phyloP scores from a whole-genome alignment of 2,113 vertebrate species.

The Gasterosteus aculeatus region DNA sequence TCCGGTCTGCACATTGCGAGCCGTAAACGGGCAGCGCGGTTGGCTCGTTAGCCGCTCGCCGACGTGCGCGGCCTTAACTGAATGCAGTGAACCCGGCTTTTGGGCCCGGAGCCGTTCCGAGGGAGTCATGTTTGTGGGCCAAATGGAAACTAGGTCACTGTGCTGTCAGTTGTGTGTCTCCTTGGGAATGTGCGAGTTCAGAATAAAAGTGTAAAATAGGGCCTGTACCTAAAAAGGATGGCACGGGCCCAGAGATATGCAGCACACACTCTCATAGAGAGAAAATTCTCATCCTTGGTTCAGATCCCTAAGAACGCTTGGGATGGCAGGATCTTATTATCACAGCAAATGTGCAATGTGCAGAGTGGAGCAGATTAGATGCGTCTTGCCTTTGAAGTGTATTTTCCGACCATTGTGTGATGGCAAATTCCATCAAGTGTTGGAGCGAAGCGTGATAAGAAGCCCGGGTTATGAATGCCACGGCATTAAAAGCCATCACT shows the following conservation, averaged over 20 bases:
- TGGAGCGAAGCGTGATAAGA: constrained; percentile 68
- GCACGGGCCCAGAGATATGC: constrained; percentile 66
- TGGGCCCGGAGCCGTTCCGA: constrained; percentile 63
- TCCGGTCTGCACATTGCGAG: constrained; percentile 10
- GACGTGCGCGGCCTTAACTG: constrained; percentile 64
- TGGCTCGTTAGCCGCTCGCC: constrained; percentile 17
- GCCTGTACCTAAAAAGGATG: constrained; percentile 80
- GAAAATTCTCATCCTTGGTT: constrained; percentile 72
- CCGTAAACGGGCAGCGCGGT: constrained; percentile 19
- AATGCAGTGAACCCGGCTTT: constrained; percentile 67
- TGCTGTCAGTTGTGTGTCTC: constrained; percentile 57
- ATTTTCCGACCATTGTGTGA: constrained; percentile 74
- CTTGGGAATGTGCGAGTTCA: constrained; percentile 37
- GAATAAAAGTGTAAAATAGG: constrained; percentile 74
- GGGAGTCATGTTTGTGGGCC: constrained; percentile 79
- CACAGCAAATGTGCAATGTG: constrained; percentile 72
- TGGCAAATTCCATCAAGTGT: constrained; percentile 78
- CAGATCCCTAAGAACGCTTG: constrained; percentile 73
- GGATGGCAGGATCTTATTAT: constrained; percentile 78
- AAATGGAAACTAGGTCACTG: constrained; percentile 72
- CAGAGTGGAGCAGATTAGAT: constrained; percentile 78
- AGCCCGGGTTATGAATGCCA: constrained; percentile 70
- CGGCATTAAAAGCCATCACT: constrained; percentile 72
- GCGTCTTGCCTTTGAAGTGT: constrained; percentile 78
- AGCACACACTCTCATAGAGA: constrained; percentile 39